Base-by-base conservation (phyloP, 2,113 vertebrate species). In the Girardinichthys multiradiatus region DNA sequence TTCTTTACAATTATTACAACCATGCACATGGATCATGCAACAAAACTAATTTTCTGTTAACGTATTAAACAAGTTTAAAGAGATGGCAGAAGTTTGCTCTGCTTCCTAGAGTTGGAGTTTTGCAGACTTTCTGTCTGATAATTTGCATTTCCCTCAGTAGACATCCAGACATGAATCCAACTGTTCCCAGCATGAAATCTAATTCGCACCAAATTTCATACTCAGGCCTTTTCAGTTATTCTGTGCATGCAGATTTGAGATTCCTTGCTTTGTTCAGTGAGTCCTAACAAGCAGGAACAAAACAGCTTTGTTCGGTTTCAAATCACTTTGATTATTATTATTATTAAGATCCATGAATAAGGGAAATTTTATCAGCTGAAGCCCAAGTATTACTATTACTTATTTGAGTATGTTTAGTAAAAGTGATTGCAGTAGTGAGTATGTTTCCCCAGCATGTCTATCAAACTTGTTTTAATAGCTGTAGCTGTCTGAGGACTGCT, bases 111-210 rank as follows among this genome's bases (percentile, higher is more conserved):
- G 63, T 30, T 31, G 33, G 66, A 26, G 64, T 79, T 80, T 62
- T 66, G 63, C 30, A 33, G 48, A 72, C 64, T 68, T 83, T 80
- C n/a, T n/a, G n/a, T 45, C 58, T 31, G 19, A 28, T 30, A 19
- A 71, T 86, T 83, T 79, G 31, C 75, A 81, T 84, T 77, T 82
- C 64, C 69, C 74, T 72, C 54, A 69, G 60, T 27, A 66, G 63
- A 51, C 42, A 64, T 82, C 64, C 57, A 73, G 45, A 58, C 72
- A 68, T 57, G 45, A 84, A 71, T 26, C 48, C 65, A 57, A 69
- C 77, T 65, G 62, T 59, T 75, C 72, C 30, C 79, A 76, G 70
- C 62, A 19, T 78, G 76, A 81, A 68, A 82, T 75, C 62, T 31
- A 85, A 75, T 85, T 84, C 80, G 74, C 59, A 76, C 62, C 67